phyloP scores from a whole-genome alignment of 2,888 invertebrate species.

The Drosophila formosana region DNA sequence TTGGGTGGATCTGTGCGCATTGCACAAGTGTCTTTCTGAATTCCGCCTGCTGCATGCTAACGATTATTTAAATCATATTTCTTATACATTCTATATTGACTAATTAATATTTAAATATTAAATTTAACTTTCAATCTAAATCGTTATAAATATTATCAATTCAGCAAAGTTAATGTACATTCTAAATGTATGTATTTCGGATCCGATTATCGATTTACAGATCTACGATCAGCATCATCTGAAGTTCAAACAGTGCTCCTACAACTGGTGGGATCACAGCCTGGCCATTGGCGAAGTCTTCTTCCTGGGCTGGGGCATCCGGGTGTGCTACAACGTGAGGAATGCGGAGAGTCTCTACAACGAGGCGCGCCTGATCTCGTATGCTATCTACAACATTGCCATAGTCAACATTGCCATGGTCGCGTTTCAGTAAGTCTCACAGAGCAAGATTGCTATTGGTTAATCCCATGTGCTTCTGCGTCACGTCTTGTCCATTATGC shows the following conservation, averaged over 20 bases:
- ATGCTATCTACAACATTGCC: constrained; percentile 97
- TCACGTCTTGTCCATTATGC: constrained; percentile 44
- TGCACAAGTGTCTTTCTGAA: too few species aligned
- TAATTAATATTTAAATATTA: too few species aligned
- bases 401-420: constrained; percentile 96
- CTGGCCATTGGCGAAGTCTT: constrained; percentile 92
- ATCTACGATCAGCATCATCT: constrained; percentile 91
- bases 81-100: too few species aligned
- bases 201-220: constrained; percentile 72
- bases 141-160: too few species aligned
- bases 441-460: constrained; percentile 17
- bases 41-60: too few species aligned
- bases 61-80: too few species aligned
- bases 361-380: constrained; percentile 96
- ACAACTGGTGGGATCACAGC: constrained; percentile 98
- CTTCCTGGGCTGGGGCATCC: constrained; percentile 93
- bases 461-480: constrained; percentile 46
- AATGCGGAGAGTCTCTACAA: constrained; percentile 97
- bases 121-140: too few species aligned
- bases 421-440: constrained; percentile 94
- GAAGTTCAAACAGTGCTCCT: constrained; percentile 95
- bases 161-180: too few species aligned
- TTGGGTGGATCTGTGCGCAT: too few species aligned
- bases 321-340: constrained; percentile 93
- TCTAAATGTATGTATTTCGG: too few species aligned